Base-by-base conservation (phyloP, 2,888 invertebrate genomes). In the Eristalis intricaria region DNA sequence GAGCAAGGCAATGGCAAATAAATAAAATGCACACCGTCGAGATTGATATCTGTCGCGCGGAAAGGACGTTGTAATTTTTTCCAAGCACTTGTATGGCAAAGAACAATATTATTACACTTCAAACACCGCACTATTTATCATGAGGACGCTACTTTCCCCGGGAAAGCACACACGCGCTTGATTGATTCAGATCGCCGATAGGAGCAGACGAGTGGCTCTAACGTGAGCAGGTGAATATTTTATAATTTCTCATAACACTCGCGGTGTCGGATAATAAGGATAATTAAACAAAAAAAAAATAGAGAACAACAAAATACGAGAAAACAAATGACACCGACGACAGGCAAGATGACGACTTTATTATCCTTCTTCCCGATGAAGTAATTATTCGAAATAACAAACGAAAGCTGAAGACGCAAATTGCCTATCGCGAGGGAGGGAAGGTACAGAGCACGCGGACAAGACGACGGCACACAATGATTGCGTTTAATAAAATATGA, bases 361-460 rank as follows among this genome's bases (percentile, higher is more conserved):
- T 65, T 84, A 76, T 85, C 76, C 81, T 19, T 50, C 7, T n/a
- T 69, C 43, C 2, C 43, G 65, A 66, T 66, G 69, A 65, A 85
- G 61, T 76, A 63, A 71, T 75, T 84, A 73, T 63, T 43, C 40
- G 11, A 70, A 35, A 63, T 19, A 26, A 43, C 23, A 65, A 71
- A 60, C 29, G 4, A 63, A 26, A 26, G n/a, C 10, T 19, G 8
- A 61, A 15, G 26, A 29, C 35, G 11, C 8, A 10, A 35, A 35
- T 35, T 35, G 35, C 10, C 10, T 35, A 10, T 4, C 26, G 26
- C 2, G 32, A 13, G 11, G 32, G 32, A 1, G 2, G 32, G 38
- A 4, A 38, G 38, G 38, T 13, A 38, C 38, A 13, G 13, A 38
- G 38, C 35, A 35, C 35, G 35, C 35, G 35, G 35, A 8, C 35